Conservation (phyloP, 2,113 vertebrate genomes). For the Cranoglanis bouderius region DNA sequence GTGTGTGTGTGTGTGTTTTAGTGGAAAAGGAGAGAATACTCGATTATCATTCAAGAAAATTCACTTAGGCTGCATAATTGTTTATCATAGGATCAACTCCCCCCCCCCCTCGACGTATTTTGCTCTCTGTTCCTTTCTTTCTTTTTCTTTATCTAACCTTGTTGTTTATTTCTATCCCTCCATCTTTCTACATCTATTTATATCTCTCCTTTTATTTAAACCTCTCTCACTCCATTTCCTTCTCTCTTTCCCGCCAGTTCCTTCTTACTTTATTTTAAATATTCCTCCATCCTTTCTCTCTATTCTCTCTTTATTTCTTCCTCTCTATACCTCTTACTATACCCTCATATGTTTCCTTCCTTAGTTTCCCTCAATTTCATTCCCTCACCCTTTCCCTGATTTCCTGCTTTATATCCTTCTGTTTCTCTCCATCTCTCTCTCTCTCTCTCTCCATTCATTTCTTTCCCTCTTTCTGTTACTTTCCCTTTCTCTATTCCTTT, state of each 20-base stretch:
- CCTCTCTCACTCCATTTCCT: neutral
- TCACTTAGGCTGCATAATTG: slow-evolving; percentile 21
- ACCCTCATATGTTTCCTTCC: neutral
- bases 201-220: neutral
- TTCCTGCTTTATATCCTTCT: neutral
- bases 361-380: neutral
- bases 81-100: slow-evolving; percentile 14
- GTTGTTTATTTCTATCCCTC: neutral
- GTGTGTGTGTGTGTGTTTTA: neutral
- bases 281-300: neutral
- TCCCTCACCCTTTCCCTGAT: neutral
- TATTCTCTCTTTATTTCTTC: neutral
- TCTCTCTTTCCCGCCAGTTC: neutral
- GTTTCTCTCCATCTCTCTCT: neutral
- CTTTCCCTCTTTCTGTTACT: neutral
- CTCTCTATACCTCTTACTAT: neutral
- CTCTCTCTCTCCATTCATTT: neutral
- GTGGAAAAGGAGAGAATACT: slow-evolving; percentile 10
- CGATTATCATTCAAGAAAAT: slow-evolving; percentile 41
- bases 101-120: neutral
- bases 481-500: neutral
- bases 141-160: neutral
- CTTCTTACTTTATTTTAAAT: neutral
- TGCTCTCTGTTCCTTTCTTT: neutral
- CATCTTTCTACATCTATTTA: neutral